A percentile compares a stretch with the other conserved stretches of the same genome.
phyloP scores from a whole-genome alignment of 1,140 invertebrate species.

The Radopholus similis region DNA sequence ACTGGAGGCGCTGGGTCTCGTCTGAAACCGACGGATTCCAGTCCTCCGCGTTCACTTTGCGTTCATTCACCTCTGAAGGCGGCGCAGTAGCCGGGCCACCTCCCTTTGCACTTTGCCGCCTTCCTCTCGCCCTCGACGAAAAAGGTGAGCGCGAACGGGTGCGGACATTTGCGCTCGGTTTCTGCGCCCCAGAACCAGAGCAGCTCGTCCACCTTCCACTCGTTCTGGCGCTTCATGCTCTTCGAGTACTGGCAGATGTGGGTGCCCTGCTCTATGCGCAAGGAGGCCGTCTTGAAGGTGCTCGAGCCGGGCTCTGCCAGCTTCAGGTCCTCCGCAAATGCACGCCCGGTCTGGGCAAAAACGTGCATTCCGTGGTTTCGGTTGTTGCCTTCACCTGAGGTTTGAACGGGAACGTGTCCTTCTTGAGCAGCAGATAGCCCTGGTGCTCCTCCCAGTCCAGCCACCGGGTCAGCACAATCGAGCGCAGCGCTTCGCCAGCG shows the following conservation, averaged over 20 bases:
- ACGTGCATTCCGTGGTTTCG: neutral
- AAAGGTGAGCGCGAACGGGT: conserved; percentile 35
- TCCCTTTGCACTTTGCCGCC: conserved; percentile 25
- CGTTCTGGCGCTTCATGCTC: conserved; percentile 29
- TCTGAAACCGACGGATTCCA: neutral
- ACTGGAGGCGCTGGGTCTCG: conserved; percentile 31
- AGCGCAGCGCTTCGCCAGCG: conserved; percentile 28
- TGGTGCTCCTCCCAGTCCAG: conserved; percentile 21
- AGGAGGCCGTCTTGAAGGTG: conserved; percentile 43
- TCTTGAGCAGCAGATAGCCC: conserved; percentile 36
- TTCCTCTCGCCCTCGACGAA: conserved; percentile 32
- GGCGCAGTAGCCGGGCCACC: conserved; percentile 43
- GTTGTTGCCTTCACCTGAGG: conserved; percentile 21
- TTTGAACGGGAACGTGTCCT: conserved; percentile 24
- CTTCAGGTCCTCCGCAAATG: conserved; percentile 51
- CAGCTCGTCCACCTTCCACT: conserved; percentile 48
- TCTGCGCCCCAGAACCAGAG: conserved; percentile 48
- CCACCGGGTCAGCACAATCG: conserved; percentile 48
- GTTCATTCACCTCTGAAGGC: conserved; percentile 26
- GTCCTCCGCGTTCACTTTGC: neutral
- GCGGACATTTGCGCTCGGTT: conserved; percentile 35
- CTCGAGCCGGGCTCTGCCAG: conserved; percentile 49
- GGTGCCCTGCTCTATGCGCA: conserved; percentile 44
- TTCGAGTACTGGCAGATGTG: conserved; percentile 40
- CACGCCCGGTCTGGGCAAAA: conserved; percentile 42